phyloP scores from a whole-genome alignment of 2,113 vertebrate species.

The Lathamus discolor region DNA sequence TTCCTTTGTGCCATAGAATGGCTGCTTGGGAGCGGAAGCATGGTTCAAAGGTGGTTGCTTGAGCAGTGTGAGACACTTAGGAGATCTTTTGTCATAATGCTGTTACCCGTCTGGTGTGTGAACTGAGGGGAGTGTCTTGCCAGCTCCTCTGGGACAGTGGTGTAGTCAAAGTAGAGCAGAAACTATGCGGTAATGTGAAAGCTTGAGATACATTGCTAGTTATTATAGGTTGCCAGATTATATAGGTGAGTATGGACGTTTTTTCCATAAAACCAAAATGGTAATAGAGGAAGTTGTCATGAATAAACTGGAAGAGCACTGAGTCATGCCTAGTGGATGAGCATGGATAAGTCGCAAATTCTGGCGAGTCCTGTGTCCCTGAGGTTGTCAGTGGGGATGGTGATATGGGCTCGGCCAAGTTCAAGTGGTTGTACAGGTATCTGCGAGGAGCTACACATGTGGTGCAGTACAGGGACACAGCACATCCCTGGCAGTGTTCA shows the following conservation, averaged over 20 bases:
- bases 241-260: rapidly evolving
- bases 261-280: neutral
- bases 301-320: neutral
- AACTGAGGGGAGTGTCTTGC: rapidly evolving
- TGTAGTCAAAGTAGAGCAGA: neutral
- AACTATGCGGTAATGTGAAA: rapidly evolving
- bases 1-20: rapidly evolving
- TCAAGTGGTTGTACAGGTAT: rapidly evolving
- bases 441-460: rapidly evolving
- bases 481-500: neutral
- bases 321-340: neutral
- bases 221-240: rapidly evolving
- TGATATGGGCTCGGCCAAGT: rapidly evolving
- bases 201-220: rapidly evolving
- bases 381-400: rapidly evolving
- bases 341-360: rapidly evolving
- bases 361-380: neutral
- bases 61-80: rapidly evolving
- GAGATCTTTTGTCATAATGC: rapidly evolving
- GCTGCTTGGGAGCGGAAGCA: neutral
- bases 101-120: neutral
- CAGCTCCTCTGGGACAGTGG: neutral
- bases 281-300: rapidly evolving
- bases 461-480: neutral
- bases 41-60: neutral